A percentile compares a stretch with the other conserved stretches of the same genome.
Conservation (phyloP, 92 coral and sea anemone species). For the Phymanthus crucifer region DNA sequence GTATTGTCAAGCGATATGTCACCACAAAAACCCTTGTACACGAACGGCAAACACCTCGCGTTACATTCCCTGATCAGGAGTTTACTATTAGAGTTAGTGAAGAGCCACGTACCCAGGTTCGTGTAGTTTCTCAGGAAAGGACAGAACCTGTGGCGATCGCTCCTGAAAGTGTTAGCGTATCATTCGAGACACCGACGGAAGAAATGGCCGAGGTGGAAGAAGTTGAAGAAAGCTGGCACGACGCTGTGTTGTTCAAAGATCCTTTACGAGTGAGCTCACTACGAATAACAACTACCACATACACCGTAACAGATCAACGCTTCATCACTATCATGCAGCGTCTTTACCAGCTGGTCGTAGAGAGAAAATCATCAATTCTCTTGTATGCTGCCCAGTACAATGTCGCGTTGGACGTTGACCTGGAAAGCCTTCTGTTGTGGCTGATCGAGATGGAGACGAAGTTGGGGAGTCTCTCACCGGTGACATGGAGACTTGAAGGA, state of each 20-base stretch:
- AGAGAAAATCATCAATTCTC: conserved; percentile 71
- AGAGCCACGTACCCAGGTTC: conserved; percentile 28
- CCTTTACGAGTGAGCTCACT: conserved; percentile 17
- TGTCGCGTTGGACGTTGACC: conserved; percentile 65
- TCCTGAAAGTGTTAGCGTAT: not conserved
- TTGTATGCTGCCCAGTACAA: conserved; percentile 61
- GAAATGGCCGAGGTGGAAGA: conserved; percentile 22
- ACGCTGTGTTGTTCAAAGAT: conserved; percentile 36
- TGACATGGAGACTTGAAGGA: conserved; percentile 78
- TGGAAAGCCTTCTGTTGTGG: conserved; percentile 88
- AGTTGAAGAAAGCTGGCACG: conserved; percentile 30
- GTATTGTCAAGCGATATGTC: conserved; percentile 48
- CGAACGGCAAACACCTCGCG: conserved; percentile 26
- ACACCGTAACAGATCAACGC: conserved; percentile 44
- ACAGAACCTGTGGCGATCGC: conserved; percentile 13
- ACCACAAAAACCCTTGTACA: conserved; percentile 51
- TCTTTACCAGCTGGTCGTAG: conserved; percentile 75
- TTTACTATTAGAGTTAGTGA: conserved; percentile 17
- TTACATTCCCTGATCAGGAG: conserved; percentile 34
- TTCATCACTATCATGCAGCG: conserved; percentile 76
- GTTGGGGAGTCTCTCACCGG: conserved; percentile 66
- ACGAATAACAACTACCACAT: conserved; percentile 28
- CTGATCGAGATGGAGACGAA: conserved; percentile 75
- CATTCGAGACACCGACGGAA: conserved; percentile 16
- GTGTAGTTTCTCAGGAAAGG: conserved; percentile 16